phyloP scores from a whole-genome alignment of 2,113 vertebrate genomes.

The Chaetodon trifascialis region DNA sequence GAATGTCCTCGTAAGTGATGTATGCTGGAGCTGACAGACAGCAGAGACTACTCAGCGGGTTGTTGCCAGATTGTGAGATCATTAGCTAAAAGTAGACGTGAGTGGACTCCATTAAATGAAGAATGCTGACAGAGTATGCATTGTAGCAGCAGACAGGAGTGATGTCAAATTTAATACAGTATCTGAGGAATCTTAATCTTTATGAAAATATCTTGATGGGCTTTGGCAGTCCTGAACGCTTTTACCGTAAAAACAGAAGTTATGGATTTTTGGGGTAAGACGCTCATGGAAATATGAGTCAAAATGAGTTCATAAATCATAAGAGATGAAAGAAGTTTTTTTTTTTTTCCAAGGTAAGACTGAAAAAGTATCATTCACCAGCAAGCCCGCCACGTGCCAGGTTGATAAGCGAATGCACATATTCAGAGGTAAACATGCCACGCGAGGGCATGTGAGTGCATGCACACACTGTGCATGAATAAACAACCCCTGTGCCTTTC shows the following conservation, averaged over 20 bases:
- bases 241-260: slow-evolving; percentile 4
- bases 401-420: slow-evolving; percentile 56
- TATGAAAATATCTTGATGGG: slow-evolving; percentile 9
- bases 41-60: slow-evolving; percentile 44
- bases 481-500: slow-evolving; percentile 43
- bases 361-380: slow-evolving; percentile 17
- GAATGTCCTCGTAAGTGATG: slow-evolving; percentile 56
- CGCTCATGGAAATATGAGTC: background rate
- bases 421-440: slow-evolving; percentile 62
- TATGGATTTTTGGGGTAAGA: background rate
- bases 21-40: slow-evolving; percentile 60
- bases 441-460: slow-evolving; percentile 24
- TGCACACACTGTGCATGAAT: slow-evolving; percentile 54
- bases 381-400: background rate
- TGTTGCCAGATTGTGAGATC: slow-evolving; percentile 65
- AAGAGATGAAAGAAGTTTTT: background rate
- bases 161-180: background rate
- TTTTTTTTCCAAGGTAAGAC: slow-evolving; percentile 7
- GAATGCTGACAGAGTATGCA: slow-evolving; percentile 34
- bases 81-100: slow-evolving; percentile 63
- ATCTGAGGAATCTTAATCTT: background rate
- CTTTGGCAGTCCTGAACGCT: background rate
- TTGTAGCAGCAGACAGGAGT: slow-evolving; percentile 5
- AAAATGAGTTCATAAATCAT: slow-evolving; percentile 1
- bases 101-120: slow-evolving; percentile 41